These are phyloP conservation scores for Bombus soroeensis DNA, from an alignment of 1,140 invertebrate species.

Conservation along the genomic window DNA sequence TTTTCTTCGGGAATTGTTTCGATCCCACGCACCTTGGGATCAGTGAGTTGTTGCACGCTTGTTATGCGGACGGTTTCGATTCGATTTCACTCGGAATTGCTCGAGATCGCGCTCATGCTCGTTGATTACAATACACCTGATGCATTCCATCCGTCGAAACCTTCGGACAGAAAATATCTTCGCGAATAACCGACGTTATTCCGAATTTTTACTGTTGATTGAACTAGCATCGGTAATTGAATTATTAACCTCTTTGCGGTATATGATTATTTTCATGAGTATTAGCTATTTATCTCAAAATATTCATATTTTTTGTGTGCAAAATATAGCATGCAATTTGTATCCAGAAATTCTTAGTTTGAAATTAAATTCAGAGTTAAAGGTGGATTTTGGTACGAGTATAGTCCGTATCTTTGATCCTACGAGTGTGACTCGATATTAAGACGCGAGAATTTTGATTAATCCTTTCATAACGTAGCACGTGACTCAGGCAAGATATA, in stretches of 20 bases:
- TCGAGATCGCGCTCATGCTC: constrained; percentile 32
- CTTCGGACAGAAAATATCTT: neutral
- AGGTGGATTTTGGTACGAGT: neutral
- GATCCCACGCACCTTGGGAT: constrained; percentile 47
- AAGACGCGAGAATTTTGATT: no score
- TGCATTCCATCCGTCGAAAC: constrained; percentile 3
- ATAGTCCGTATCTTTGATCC: no score
- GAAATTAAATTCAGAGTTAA: neutral
- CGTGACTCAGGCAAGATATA: neutral
- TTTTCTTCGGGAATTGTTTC: constrained; percentile 19
- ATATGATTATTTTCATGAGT: no score
- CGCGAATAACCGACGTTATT: neutral
- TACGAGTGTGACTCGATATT: no score
- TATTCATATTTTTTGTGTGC: no score
- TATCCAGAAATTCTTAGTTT: no score
- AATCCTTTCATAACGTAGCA: no score
- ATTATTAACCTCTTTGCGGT: neutral
- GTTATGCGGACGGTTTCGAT: constrained; percentile 36
- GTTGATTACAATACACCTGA: neutral
- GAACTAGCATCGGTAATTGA: neutral
- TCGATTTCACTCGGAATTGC: constrained; percentile 60
- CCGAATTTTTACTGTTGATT: neutral
- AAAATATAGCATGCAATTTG: no score
- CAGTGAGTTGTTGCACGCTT: neutral
- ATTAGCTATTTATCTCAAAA: no score